Base-by-base conservation (phyloP, 2,888 invertebrate genomes). In the Xestoiulus laeticollis region DNA sequence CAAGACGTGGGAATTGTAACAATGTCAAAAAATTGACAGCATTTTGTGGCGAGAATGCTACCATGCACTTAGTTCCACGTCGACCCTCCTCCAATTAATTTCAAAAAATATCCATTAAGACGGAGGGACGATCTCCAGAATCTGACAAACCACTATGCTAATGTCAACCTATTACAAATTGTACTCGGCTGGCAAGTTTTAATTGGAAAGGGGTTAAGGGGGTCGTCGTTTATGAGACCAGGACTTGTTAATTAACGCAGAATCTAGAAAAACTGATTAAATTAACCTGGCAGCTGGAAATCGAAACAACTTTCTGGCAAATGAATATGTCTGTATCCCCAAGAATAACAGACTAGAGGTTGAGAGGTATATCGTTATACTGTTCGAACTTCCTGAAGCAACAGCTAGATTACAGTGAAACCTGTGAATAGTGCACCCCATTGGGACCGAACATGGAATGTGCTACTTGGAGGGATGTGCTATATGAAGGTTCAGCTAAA, bases 161-260 rank as follows among this genome's bases (percentile, higher is more conserved):
- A 68, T 68, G 68, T 22, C 68, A 68, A 12, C 26, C 68, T 26
- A 68, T 68, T 68, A 26, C 68, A 26, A 68, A 68, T 68, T 68
- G 68, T 68, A 68, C 26, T 68, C 22, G 59, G 59, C 59, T 22
- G 59, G n/a, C 16, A 5, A 26, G 26, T 68, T 68, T 59, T 59
- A 68, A 68, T 68, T 68, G 68, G 68, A 68, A 68, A n/a, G n/a
- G n/a, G n/a, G n/a, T n/a, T n/a, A n/a, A n/a, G n/a, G 68, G 26
- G 68, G 68, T 26, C 22, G 68, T 26, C 68, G 22, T 26, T 68
- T 68, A 26, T 68, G 26, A 26, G 12, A 68, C 1, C 1, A n/a
- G 26, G 26, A 26, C 8, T 12, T 26, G n/a, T 68, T 68, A 68
- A 68, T 68, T 68, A 68, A 5, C 48, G 48, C 59, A 59, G 59